A percentile compares a stretch with the other conserved stretches of the same genome.
Conservation (phyloP, 92 coral and sea anemone species). For the Zoanthus solanderi region DNA sequence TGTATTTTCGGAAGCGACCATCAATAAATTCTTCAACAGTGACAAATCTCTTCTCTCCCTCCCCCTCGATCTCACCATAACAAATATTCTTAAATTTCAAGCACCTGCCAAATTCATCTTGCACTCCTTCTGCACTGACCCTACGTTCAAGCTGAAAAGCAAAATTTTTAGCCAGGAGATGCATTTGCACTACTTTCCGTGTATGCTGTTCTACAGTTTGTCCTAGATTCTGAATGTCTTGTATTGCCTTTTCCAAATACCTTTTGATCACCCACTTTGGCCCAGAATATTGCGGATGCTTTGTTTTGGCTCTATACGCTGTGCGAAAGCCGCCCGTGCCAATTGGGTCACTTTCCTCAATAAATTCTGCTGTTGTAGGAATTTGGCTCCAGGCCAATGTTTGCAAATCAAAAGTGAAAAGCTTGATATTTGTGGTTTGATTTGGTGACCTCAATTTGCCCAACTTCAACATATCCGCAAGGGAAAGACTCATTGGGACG, state of each 20-base stretch:
- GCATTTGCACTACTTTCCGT: conserved; percentile 68
- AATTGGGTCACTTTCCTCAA: conserved; percentile 19
- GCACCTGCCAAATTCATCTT: conserved; percentile 41
- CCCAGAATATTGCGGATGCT: neutral
- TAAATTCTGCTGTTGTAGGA: conserved; percentile 16
- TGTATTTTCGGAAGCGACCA: conserved; percentile 66
- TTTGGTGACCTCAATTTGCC: conserved; percentile 4
- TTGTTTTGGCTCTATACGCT: conserved; percentile 23
- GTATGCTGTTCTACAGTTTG: neutral
- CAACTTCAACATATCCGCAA: conserved; percentile 16
- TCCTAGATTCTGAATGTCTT: conserved; percentile 2
- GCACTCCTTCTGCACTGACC: conserved; percentile 8
- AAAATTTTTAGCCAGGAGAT: conserved; percentile 58
- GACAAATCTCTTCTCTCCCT: conserved; percentile 34
- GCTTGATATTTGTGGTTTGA: conserved; percentile 27
- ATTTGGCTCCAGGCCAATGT: conserved; percentile 32
- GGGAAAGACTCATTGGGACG: conserved; percentile 32
- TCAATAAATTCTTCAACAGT: conserved; percentile 72
- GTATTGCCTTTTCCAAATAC: conserved; percentile 25
- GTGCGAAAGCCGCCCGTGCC: conserved; percentile 45
- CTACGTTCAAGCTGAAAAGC: conserved; percentile 43
- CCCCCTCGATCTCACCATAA: conserved; percentile 58
- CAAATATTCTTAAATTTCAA: conserved; percentile 61
- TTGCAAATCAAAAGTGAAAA: conserved; percentile 39
- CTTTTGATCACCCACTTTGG: conserved; percentile 3